These are phyloP conservation scores for Sceloporus tristichus DNA, from an alignment of 2,113 vertebrate genomes.

Conservation along the genomic window DNA sequence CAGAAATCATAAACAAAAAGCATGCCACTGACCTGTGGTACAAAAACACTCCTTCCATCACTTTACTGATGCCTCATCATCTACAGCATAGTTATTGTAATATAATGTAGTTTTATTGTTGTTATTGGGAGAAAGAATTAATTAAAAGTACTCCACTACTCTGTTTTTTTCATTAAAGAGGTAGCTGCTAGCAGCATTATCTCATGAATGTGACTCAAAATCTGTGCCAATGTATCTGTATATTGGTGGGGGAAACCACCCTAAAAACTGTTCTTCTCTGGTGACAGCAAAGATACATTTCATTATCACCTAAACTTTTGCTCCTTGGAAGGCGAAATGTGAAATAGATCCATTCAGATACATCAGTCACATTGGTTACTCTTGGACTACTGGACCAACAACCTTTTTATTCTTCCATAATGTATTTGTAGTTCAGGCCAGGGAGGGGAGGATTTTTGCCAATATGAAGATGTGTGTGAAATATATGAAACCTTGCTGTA, in stretches of 20 bases:
- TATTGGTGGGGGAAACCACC: conserved; percentile 7
- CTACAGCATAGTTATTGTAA: too few relatives aligned
- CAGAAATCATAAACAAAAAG: too few relatives aligned
- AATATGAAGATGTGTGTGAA: background rate
- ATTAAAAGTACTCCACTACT: too few relatives aligned
- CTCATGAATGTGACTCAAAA: conserved; percentile 1
- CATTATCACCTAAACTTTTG: background rate
- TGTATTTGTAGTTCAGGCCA: background rate
- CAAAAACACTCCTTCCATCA: background rate
- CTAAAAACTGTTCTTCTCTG: background rate
- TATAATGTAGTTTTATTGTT: too few relatives aligned
- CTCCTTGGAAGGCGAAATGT: conserved; percentile 22
- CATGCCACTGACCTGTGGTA: background rate
- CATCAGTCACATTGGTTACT: conserved; percentile 1
- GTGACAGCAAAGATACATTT: background rate
- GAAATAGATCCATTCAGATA: conserved; percentile 31
- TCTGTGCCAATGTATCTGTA: background rate
- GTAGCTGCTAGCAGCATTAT: too few relatives aligned
- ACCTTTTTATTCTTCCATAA: conserved; percentile 35
- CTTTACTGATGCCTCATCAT: too few relatives aligned
- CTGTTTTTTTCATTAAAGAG: too few relatives aligned
- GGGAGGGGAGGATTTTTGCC: background rate
- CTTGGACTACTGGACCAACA: background rate
- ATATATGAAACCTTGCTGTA: background rate
- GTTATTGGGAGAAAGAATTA: too few relatives aligned